Evolutionary conservation across 1,140 invertebrate genomes (phyloP), one percentile per base, ranked within the genome.

Genomic region (Tetranychus urticae): DNA sequence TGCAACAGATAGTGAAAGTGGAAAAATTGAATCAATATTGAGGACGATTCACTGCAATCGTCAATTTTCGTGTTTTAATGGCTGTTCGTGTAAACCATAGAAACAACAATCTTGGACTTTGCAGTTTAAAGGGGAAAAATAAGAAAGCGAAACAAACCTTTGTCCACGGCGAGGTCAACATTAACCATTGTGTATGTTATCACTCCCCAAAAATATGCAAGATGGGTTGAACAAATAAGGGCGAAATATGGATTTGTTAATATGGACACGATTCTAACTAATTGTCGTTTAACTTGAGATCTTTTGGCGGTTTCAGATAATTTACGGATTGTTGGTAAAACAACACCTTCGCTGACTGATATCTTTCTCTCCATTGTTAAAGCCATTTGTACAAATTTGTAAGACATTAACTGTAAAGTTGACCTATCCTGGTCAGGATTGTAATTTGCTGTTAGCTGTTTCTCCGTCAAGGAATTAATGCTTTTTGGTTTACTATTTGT

Each of bases 171-270:
- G 35, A 23, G 37, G 37, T 60, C 59, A 37, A 50, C 34, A 52
- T 23, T 52, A 36, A 60, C 37, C 59, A 60, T 60, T 6, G 23
- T 50, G 36, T 52, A 60, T 14, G 59, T 60, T n/a, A 60, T 33
- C n/a, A 35, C 31, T 34, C 33, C 46, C 59, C 59, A 60, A 42
- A 60, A 60, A 35, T 60, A 60, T 36, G 59, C 59, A n/a, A 60
- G 14, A 39, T 58, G 42, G 3, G 42, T 45, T 4, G 36, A 8
- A 58, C 37, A 42, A 45, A 58, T 58, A 10, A 58, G 12, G 5
- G 14, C 12, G 37, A 58, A 58, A 58, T 31, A 58, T 35, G 55
- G 55, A 56, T 36, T 56, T 3, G 14, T 14, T 14, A 56, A 6
- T 36, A 56, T 56, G 7, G 8, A 35, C 5, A 56, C 7, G 12